Conservation (phyloP, 2,113 vertebrate genomes). For the Ahaetulla prasina region DNA sequence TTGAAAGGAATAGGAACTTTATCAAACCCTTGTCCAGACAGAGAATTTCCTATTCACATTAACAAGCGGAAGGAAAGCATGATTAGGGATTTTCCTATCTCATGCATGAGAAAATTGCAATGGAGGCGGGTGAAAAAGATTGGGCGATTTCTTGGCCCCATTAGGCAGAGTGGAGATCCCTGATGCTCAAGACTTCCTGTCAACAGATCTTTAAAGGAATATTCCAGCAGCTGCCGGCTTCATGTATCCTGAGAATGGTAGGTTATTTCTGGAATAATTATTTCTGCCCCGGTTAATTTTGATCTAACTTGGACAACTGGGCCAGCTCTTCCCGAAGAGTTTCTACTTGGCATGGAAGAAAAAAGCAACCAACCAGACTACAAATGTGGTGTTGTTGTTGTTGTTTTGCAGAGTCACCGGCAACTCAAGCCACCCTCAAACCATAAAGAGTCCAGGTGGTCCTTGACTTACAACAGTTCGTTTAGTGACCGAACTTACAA, state of each 20-base stretch:
- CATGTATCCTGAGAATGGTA: constrained; percentile 15
- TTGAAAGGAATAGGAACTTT: not conserved
- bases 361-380: constrained; percentile 46
- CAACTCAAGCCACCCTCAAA: not conserved
- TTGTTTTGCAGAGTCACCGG: not conserved
- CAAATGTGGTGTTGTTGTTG: not conserved
- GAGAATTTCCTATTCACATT: not conserved
- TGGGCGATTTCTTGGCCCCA: not conserved
- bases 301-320: constrained; percentile 32
- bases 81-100: not conserved
- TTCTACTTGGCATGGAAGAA: constrained; percentile 3
- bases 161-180: not conserved
- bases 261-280: constrained; percentile 22
- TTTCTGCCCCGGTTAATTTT: constrained; percentile 33
- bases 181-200: constrained; percentile 32
- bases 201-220: constrained; percentile 35
- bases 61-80: not conserved
- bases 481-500: not conserved
- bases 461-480: not conserved
- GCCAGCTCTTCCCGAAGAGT: constrained; percentile 24
- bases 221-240: constrained; percentile 25
- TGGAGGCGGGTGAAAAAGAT: not conserved
- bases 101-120: not conserved
- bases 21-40: not conserved
- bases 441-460: not conserved